Evolutionary conservation across 2,797 vertebrate species (phyloP).

Genomic region (Hemibagrus guttatus): DNA sequence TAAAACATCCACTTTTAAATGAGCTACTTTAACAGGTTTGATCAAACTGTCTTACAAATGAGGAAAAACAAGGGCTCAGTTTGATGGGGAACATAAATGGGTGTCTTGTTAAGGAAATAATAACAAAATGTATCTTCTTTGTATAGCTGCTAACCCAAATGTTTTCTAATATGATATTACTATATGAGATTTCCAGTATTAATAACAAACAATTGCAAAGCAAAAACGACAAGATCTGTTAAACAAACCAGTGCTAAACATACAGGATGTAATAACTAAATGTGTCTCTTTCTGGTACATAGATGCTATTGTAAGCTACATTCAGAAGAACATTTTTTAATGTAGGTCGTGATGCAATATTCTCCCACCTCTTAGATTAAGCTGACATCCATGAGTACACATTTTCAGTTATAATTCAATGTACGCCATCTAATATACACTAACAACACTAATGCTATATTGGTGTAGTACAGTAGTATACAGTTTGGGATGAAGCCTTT

Average conservation of each 20-base stretch:
- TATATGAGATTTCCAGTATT: background rate
- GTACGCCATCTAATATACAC: background rate
- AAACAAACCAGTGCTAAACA: background rate
- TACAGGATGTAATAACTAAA: background rate
- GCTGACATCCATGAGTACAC: background rate
- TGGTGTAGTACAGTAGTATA: background rate
- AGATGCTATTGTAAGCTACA: background rate
- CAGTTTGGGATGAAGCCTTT: background rate
- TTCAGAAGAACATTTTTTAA: background rate
- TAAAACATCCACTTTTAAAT: conserved; percentile 12
- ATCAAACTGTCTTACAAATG: background rate
- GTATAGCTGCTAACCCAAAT: background rate
- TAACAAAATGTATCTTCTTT: background rate
- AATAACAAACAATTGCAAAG: background rate
- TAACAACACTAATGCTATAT: background rate
- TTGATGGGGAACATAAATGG: background rate
- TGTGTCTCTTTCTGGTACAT: background rate
- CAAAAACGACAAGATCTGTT: background rate
- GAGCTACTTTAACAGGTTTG: no score
- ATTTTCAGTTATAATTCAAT: background rate
- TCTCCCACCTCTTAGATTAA: background rate
- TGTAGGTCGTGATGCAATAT: background rate
- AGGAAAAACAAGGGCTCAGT: background rate
- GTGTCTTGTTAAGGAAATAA: background rate
- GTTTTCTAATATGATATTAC: background rate